Base-by-base conservation (phyloP, 2,113 vertebrate species). In the Acinonyx jubatus region DNA sequence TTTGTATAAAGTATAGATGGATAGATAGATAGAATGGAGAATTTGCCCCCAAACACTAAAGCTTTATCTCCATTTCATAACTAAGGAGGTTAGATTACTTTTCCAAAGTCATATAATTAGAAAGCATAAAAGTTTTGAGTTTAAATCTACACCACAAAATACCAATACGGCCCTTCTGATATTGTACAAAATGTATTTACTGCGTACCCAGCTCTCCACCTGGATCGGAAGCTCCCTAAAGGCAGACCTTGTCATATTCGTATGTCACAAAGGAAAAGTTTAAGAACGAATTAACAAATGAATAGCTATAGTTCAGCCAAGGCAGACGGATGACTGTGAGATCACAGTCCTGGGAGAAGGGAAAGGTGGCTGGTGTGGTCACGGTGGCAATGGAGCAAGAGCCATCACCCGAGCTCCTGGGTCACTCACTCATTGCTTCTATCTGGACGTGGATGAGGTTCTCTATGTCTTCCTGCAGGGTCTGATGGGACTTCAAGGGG, bases 351-450 rank as follows among this genome's bases (percentile, higher is more conserved):
- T 10, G 41, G 41, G 61, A 6, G 65, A 80, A 3, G 19, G 57
- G 27, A 41, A 14, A 8, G 12, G 13, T 1, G 16, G 7, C 48
- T 29, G 61, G 55, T 6, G 5, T 0, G 23, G 41, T 14, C 45
- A 11, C 14, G 0, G 31, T 12, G 48, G 63, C 52, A 65, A 25
- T 0, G 6, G 83, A 85, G 27, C 41, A 14, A 0, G 9, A 78
- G 18, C 48, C 0, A 1, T 3, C 19, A 14, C 29, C 3, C 41
- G 7, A 4, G 41, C 5, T 55, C 61, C 33, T 0, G 27, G 23
- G 25, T 79, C 78, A 99, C 99, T 99, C 97, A 99, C 99, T 99
- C 99, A 99, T 99, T 13, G 99, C 99, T 98, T 99, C 99, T 0
- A 99, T 99, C 38, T 99, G 99, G 1, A 99, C 99, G 36, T 99